Conservation (phyloP, 2,797 vertebrate genomes). For the Alauda arvensis region DNA sequence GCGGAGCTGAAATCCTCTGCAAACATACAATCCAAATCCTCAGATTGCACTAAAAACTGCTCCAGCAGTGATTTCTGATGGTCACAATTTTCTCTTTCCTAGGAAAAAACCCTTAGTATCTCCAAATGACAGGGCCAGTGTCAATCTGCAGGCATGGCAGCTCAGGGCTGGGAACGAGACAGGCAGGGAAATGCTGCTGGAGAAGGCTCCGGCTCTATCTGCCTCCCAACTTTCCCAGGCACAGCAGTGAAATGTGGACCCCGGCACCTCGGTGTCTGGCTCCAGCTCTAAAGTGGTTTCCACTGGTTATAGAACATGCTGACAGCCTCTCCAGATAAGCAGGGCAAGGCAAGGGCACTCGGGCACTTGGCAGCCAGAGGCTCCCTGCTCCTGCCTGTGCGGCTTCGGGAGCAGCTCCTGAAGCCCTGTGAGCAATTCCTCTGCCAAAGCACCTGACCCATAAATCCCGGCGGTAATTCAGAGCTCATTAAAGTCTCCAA, state of each 20-base stretch:
- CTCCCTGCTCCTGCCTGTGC: not conserved
- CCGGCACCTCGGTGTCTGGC: conserved; percentile 66
- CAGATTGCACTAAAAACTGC: not conserved
- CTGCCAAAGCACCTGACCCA: not conserved
- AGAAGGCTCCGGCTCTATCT: conserved; percentile 8
- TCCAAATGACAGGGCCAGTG: not conserved
- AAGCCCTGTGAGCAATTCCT: not conserved
- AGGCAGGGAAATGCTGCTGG: conserved; percentile 37
- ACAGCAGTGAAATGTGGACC: conserved; percentile 48
- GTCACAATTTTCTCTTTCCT: not conserved
- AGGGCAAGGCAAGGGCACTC: conserved; percentile 59
- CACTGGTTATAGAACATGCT: conserved; percentile 60
- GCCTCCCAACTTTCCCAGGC: conserved; percentile 50
- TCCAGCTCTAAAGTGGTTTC: conserved; percentile 64
- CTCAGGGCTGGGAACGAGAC: conserved; percentile 24
- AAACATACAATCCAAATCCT: not conserved
- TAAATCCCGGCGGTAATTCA: not conserved
- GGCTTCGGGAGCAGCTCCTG: conserved; percentile 6
- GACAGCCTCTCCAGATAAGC: conserved; percentile 65
- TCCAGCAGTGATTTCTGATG: not conserved
- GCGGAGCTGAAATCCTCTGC: not conserved
- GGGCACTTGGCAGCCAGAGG: conserved; percentile 27
- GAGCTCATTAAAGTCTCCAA: conserved; percentile 10
- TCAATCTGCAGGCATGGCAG: conserved; percentile 1
- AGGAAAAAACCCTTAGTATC: not conserved